These are phyloP conservation scores for Tortrix viridana DNA, from an alignment of 2,888 invertebrate species.

Conservation along the genomic window DNA sequence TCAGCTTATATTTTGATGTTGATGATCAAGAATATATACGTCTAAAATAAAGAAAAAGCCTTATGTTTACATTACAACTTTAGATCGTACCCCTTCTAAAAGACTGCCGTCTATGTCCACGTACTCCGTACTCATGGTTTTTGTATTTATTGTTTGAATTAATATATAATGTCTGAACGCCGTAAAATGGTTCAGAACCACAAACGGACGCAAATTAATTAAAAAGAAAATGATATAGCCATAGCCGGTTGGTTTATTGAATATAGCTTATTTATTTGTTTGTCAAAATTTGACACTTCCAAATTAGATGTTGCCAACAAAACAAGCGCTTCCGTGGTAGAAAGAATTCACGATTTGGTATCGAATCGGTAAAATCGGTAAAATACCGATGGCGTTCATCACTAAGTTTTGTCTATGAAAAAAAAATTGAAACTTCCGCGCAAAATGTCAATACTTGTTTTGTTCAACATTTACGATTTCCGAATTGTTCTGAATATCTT, in stretches of 20 bases:
- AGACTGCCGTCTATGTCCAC: slow-evolving; percentile 90
- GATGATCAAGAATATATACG: neutral
- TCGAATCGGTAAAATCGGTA: slow-evolving; percentile 16
- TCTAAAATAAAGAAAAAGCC: slow-evolving; percentile 8
- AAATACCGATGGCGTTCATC: slow-evolving; percentile 3
- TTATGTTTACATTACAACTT: slow-evolving; percentile 11
- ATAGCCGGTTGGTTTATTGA: too few species aligned
- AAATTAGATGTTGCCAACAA: neutral
- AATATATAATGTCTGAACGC: too few species aligned
- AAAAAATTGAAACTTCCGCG: slow-evolving; percentile 40
- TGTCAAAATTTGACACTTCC: neutral
- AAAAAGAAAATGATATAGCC: neutral
- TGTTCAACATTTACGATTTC: slow-evolving; percentile 40
- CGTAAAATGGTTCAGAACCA: too few species aligned
- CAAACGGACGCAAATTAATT: neutral
- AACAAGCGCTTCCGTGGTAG: slow-evolving; percentile 30
- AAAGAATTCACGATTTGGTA: slow-evolving; percentile 8
- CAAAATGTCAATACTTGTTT: slow-evolving; percentile 54
- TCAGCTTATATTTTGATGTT: too few species aligned
- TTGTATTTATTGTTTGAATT: neutral
- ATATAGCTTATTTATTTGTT: too few species aligned
- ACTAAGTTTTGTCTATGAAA: slow-evolving; percentile 20
- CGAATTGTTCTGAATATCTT: neutral
- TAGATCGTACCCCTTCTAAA: slow-evolving; percentile 89
- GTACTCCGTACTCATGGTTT: slow-evolving; percentile 53